Evolutionary conservation across 30 jellyfish, hydroid and myxozoan genomes (phyloP), one percentile per base, ranked within the genome.

Genomic region (Pseudorhiza aurosa): DNA sequence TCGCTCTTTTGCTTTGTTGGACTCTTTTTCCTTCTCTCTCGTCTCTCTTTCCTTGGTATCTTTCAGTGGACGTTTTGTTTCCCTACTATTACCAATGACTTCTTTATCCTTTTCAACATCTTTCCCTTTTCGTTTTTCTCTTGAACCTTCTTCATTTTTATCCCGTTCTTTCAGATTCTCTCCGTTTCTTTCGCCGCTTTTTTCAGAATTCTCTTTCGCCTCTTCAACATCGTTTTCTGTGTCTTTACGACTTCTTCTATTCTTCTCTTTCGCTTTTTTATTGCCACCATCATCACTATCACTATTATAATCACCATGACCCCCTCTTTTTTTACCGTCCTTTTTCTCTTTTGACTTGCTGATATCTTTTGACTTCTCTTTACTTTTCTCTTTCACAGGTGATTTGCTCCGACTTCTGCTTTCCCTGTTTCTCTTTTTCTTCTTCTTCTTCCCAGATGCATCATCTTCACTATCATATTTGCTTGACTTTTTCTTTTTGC

Each of bases 381-480:
- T 85, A 15, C 25, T 36, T 49, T 74, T 85, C 24, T 40, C 79
- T 53, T 87, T 65, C 63, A 58, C 85, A 1, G 87, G 95, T 17
- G 95, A 83, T 47, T 51, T 64, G 44, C 91, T 80, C 42, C 59
- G 65, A 62, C 83, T 70, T 27, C 58, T 26, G 19, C 69, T 55
- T 18, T 67, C 86, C 22, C 68, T 59, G 43, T 64, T 65, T 11
- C 50, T 32, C 72, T 68, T 75, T 65, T 56, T 70, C 53, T 57
- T 65, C 46, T 75, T 76, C 67, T 45, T 44, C 62, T 68, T 85
- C 12, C 19, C 75, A 24, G 56, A 65, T 36, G 46, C 32, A 14
- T 72, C 82, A 1, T 82, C 87, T 8, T 58, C 94, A 82, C 87
- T 82, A 4, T 68, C 94, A 82, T 25, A 33, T 51, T 62, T 71